phyloP scores from a whole-genome alignment of 2,888 invertebrate species.

The Xylota segnis region DNA sequence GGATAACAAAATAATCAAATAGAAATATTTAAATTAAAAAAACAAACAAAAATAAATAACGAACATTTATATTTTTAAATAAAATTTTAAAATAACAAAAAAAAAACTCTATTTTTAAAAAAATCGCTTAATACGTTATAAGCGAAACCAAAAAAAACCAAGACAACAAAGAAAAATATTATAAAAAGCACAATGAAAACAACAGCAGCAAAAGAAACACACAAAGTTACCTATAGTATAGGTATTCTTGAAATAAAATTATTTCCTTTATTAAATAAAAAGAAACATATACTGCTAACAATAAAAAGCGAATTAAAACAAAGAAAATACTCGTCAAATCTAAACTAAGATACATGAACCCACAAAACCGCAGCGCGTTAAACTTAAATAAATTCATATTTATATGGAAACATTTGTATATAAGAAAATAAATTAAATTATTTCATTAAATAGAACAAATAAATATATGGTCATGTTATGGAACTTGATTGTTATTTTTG shows the following conservation, averaged over 20 bases:
- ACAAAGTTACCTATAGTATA: conserved; percentile 76
- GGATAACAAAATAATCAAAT: conserved; percentile 56
- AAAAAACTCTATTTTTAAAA: conserved; percentile 31
- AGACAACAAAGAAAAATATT: conserved; percentile 13
- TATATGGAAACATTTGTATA: conserved; percentile 29
- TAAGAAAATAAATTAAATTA: conserved; percentile 9
- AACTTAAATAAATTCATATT: conserved; percentile 23
- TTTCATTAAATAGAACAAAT: not conserved
- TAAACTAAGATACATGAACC: conserved; percentile 18
- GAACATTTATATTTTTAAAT: conserved; percentile 63
- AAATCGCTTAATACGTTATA: conserved; percentile 65
- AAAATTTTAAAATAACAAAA: conserved; percentile 32
- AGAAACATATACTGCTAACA: conserved; percentile 40
- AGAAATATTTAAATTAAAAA: conserved; percentile 32
- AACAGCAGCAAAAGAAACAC: conserved; percentile 53
- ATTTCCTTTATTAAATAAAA: conserved; percentile 26
- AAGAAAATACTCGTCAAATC: conserved; percentile 21
- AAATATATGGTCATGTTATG: conserved; percentile 26
- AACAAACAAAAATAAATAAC: conserved; percentile 43
- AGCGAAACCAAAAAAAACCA: conserved; percentile 26
- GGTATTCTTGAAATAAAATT: conserved; percentile 50
- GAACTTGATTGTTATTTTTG: conserved; percentile 3
- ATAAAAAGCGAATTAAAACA: conserved; percentile 36
- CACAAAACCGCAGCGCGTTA: conserved; percentile 14
- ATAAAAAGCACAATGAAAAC: conserved; percentile 62